phyloP scores from a whole-genome alignment of 2,888 invertebrate species.

The Nomada fabriciana region DNA sequence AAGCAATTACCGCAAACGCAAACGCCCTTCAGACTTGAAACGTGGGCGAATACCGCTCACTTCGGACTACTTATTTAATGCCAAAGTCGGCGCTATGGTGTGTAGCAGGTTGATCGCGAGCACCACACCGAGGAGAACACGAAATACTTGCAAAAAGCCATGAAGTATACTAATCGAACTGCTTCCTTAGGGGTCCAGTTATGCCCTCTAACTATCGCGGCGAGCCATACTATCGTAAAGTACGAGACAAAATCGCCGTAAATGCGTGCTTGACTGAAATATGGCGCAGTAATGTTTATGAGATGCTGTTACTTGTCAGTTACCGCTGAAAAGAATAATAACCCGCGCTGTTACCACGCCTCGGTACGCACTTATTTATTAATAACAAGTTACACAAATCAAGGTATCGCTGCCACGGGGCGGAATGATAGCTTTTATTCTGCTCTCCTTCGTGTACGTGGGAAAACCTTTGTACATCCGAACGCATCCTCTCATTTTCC shows the following conservation, averaged over 20 bases:
- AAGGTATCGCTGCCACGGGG: constrained; percentile 48
- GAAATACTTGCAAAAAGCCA: constrained; percentile 33
- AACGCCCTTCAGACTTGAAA: no score
- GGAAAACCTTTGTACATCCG: constrained; percentile 38
- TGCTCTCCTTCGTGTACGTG: constrained; percentile 33
- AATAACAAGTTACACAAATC: constrained; percentile 68
- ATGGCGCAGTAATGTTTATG: constrained; percentile 70
- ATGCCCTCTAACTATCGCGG: constrained; percentile 49
- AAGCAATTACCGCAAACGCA: not conserved
- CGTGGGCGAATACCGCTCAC: no score
- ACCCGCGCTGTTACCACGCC: constrained; percentile 58
- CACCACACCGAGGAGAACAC: constrained; percentile 20
- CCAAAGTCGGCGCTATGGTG: no score
- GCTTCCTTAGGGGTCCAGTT: constrained; percentile 57
- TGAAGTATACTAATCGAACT: constrained; percentile 68
- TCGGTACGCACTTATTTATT: constrained; percentile 68
- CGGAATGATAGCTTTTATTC: constrained; percentile 36
- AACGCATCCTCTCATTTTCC: constrained; percentile 46
- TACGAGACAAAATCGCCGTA: constrained; percentile 66
- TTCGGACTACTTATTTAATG: no score
- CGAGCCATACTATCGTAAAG: constrained; percentile 63
- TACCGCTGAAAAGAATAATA: constrained; percentile 65
- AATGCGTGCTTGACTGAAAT: constrained; percentile 73
- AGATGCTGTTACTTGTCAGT: constrained; percentile 73
- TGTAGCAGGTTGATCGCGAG: not conserved